A percentile compares a stretch with the other conserved stretches of the same genome.
phyloP scores from a whole-genome alignment of 2,888 invertebrate genomes.

The Patella ulyssiponensis region DNA sequence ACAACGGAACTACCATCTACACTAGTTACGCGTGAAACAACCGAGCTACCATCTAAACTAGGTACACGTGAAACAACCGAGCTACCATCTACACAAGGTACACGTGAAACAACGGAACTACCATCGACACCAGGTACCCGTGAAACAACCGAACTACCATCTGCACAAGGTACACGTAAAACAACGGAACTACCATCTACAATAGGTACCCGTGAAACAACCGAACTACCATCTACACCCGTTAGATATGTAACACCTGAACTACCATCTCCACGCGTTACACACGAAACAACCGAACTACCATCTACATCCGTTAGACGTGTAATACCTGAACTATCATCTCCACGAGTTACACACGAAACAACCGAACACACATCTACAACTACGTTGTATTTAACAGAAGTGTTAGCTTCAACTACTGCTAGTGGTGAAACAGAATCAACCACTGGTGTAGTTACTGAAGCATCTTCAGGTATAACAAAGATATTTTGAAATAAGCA shows the following conservation, averaged over 20 bases:
- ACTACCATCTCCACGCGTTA: neutral
- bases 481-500: too few relatives aligned
- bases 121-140: neutral
- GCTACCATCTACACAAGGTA: neutral
- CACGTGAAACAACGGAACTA: neutral
- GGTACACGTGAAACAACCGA: neutral
- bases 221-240: neutral
- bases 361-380: too few relatives aligned
- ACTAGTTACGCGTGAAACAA: neutral
- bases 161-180: neutral
- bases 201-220: neutral
- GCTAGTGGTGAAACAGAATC: neutral
- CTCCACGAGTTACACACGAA: too few relatives aligned
- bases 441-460: neutral
- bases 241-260: neutral
- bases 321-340: too few relatives aligned
- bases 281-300: too few relatives aligned
- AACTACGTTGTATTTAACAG: too few relatives aligned
- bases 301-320: neutral
- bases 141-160: neutral
- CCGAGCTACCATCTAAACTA: neutral
- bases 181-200: neutral
- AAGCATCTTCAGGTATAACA: neutral
- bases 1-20: neutral
- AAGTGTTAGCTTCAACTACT: too few relatives aligned